These are phyloP conservation scores for Stenoptilia bipunctidactyla DNA, from an alignment of 2,888 invertebrate species.

Conservation along the genomic window DNA sequence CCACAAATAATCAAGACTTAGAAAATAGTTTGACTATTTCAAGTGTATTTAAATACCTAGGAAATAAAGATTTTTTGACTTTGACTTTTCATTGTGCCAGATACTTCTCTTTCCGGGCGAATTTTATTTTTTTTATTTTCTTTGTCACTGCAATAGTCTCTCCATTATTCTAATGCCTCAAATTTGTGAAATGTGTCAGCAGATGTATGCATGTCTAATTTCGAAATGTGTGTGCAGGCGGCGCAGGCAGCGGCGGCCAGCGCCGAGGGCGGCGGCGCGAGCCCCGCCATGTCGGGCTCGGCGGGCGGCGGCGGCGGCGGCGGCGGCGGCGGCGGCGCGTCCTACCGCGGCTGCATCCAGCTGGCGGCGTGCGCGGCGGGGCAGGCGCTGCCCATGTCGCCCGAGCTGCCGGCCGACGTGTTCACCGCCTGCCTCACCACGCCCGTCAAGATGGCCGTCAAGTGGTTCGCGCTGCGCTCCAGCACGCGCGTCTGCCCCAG, in stretches of 20 bases:
- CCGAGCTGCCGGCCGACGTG: conserved; percentile 96
- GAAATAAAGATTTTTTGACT: too few species aligned
- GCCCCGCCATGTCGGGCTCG: conserved; percentile 94
- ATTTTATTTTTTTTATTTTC: too few species aligned
- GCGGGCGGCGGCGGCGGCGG: conserved; percentile 83
- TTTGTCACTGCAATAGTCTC: too few species aligned
- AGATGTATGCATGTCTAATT: too few species aligned
- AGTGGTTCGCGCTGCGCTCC: conserved; percentile 93
- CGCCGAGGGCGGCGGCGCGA: conserved; percentile 35
- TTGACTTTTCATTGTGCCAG: too few species aligned
- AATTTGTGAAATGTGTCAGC: too few species aligned
- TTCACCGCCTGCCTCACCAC: conserved; percentile 99
- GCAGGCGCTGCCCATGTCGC: conserved; percentile 96
- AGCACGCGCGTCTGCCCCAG: conserved; percentile 83
- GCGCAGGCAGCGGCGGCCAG: conserved; percentile 38
- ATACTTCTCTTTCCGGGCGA: too few species aligned
- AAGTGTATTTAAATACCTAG: too few species aligned
- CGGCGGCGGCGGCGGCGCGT: conserved; percentile 36
- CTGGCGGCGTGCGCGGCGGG: conserved; percentile 95
- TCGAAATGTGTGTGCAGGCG: not conserved
- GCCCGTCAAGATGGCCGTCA: conserved; percentile 95
- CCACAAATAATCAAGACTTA: too few species aligned
- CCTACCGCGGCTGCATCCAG: conserved; percentile 93
- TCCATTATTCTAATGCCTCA: too few species aligned
- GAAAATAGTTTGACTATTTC: too few species aligned